Base-by-base conservation (phyloP, 2,888 invertebrate species). In the Rhogogaster chlorosoma region DNA sequence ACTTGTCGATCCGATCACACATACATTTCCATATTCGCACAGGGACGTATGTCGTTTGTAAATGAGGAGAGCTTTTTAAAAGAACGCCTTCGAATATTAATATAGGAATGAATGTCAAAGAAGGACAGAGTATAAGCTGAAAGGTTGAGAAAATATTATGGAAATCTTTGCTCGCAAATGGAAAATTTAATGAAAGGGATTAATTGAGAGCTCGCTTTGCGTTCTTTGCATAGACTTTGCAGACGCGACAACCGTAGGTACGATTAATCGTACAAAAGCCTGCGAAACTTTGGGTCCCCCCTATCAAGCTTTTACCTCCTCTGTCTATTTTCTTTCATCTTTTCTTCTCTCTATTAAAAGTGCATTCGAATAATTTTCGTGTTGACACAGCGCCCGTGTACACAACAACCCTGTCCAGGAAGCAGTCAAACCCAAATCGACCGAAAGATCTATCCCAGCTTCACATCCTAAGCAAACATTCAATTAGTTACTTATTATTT, bases 401-500 rank as follows among this genome's bases (percentile, higher is more conserved):
- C 80, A 80, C 80, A 80, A 36, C 80, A 80, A 38, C 36, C 61
- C 57, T 61, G 61, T 80, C 85, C 85, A 84, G 85, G 85, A 85
- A 71, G 64, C 82, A 83, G 70, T 61, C 71, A 84, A 84, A 64
- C 75, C 85, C 88, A 90, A 90, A 91, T 91, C 90, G 90, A 89
- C 89, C 89, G 88, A 88, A 87, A 89, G 88, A 91, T 90, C 87
- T 88, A 89, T 89, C 88, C 88, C 87, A 87, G 87, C 88, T 89
- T 88, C 86, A 88, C 87, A 87, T 88, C 89, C 89, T 88, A 87
- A 88, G 89, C 88, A 91, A 91, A 91, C 90, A 90, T 89, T 90
- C 89, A 89, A 90, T 90, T 90, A 90, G 89, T 88, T 87, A 88
- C 87, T 89, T 89, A 89, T 90, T 91, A 90, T 91, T 90, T 89